Conservation (phyloP, 2,113 vertebrate genomes). For the Brachypteracias leptosomus region DNA sequence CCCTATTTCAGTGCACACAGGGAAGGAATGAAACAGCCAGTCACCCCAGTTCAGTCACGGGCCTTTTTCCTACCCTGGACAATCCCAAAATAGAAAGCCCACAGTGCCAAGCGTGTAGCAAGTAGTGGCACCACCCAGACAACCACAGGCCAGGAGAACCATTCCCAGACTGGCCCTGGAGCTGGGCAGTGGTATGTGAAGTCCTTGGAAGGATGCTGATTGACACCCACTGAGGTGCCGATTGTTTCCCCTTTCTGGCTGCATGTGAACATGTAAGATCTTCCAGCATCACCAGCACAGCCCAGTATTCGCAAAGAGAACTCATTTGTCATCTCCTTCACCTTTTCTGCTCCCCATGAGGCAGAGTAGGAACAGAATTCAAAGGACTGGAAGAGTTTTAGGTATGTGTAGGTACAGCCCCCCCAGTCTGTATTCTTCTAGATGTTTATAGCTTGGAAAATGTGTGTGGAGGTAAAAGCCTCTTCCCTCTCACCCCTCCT, state of each 20-base stretch:
- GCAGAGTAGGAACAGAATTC: neutral
- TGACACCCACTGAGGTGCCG: accelerated
- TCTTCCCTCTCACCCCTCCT: neutral
- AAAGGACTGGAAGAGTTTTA: neutral
- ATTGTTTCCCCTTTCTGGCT: neutral
- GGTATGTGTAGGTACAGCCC: neutral
- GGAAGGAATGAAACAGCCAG: neutral
- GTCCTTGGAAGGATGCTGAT: neutral
- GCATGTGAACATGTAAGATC: accelerated
- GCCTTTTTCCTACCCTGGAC: too few species aligned
- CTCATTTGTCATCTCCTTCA: neutral
- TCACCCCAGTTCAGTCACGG: too few species aligned
- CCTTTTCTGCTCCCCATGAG: neutral
- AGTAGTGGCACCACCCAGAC: neutral
- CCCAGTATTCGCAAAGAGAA: neutral
- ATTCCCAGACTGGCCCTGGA: neutral
- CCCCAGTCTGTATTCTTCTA: too few species aligned
- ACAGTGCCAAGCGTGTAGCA: neutral
- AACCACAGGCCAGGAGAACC: accelerated
- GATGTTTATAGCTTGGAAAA: neutral
- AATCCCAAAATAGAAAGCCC: neutral
- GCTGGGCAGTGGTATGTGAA: neutral
- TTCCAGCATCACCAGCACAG: too few species aligned
- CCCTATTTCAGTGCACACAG: accelerated
- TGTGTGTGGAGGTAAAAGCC: accelerated